Evolutionary conservation across 2,797 vertebrate genomes (phyloP).

Genomic region (Pangasius sanitwongsei): DNA sequence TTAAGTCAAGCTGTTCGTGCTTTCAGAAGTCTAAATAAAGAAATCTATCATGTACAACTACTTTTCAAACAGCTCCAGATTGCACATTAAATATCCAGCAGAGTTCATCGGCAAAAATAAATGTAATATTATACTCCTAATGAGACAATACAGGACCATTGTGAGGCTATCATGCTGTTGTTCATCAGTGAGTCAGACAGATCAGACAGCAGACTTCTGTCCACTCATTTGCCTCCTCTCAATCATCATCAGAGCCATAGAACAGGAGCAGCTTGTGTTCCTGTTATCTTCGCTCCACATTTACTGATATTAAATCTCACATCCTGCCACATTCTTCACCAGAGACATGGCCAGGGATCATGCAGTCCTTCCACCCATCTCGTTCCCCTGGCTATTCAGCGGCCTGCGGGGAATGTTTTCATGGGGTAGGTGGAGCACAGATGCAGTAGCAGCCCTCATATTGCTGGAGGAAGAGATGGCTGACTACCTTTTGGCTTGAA

Average conservation of each 20-base stretch:
- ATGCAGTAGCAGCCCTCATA: slow-evolving; percentile 59
- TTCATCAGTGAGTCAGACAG: slow-evolving; percentile 45
- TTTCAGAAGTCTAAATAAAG: slow-evolving; percentile 24
- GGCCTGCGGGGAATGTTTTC: slow-evolving; percentile 58
- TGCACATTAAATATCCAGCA: slow-evolving; percentile 43
- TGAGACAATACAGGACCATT: slow-evolving; percentile 39
- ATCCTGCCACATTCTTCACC: slow-evolving; percentile 32
- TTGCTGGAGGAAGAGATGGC: slow-evolving; percentile 71
- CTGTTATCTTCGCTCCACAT: slow-evolving; percentile 37
- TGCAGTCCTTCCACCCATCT: slow-evolving; percentile 34
- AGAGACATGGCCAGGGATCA: slow-evolving; percentile 40
- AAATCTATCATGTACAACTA: slow-evolving; percentile 32
- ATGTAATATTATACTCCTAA: slow-evolving; percentile 35
- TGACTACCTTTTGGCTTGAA: slow-evolving; percentile 82
- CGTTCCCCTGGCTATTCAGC: slow-evolving; percentile 37
- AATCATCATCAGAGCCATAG: slow-evolving; percentile 21
- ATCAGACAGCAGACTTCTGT: slow-evolving; percentile 42
- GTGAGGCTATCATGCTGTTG: slow-evolving; percentile 38
- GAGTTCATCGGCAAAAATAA: slow-evolving; percentile 31
- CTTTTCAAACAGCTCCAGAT: slow-evolving; percentile 42
- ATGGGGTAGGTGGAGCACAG: slow-evolving; percentile 60
- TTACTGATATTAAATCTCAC: slow-evolving; percentile 38
- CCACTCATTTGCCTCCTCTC: slow-evolving; percentile 35
- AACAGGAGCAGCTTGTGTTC: slow-evolving; percentile 32
- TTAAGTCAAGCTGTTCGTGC: slow-evolving; percentile 38